Percentiles rank a stretch among this genome's conserved stretches.
These are phyloP conservation scores for Agriopis marginaria DNA, from an alignment of 2,888 invertebrate species.

Conservation along the genomic window DNA sequence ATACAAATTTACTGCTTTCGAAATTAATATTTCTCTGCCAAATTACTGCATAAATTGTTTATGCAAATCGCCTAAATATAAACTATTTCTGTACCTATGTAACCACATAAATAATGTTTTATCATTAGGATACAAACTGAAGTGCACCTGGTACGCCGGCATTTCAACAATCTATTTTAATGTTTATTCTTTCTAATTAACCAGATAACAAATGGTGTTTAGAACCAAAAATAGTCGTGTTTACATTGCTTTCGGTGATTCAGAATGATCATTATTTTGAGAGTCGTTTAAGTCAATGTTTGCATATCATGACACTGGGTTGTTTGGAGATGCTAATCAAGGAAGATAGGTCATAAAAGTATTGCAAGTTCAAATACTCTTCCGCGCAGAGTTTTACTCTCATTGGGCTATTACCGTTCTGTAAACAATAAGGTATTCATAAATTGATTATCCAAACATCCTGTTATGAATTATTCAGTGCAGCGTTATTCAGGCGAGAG, in stretches of 20 bases:
- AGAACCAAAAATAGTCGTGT: slow-evolving; percentile 16
- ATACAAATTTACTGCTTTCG: slow-evolving; percentile 42
- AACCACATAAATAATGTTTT: slow-evolving; percentile 18
- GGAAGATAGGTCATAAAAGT: slow-evolving; percentile 8
- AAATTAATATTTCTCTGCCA: slow-evolving; percentile 44
- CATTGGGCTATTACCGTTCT: slow-evolving; percentile 38
- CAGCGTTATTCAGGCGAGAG: slow-evolving; percentile 51
- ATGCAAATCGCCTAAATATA: slow-evolving; percentile 13
- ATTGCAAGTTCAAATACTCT: slow-evolving; percentile 19
- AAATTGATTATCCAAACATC: slow-evolving; percentile 77
- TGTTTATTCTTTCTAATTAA: slow-evolving; percentile 25
- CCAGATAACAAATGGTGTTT: slow-evolving; percentile 17
- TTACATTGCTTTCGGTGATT: slow-evolving; percentile 16
- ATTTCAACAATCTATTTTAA: background rate
- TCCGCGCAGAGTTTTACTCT: slow-evolving; percentile 28
- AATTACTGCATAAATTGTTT: slow-evolving; percentile 39
- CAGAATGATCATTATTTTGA: slow-evolving; percentile 9
- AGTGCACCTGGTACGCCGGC: slow-evolving; percentile 9
- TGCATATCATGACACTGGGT: background rate
- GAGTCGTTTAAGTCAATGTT: background rate
- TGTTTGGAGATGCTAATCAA: background rate
- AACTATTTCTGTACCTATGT: slow-evolving; percentile 16
- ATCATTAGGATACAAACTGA: slow-evolving; percentile 12
- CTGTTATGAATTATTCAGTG: slow-evolving; percentile 65
- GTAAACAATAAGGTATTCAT: slow-evolving; percentile 62